phyloP scores from a whole-genome alignment of 2,888 invertebrate genomes.

The Drosophila buzzatii region DNA sequence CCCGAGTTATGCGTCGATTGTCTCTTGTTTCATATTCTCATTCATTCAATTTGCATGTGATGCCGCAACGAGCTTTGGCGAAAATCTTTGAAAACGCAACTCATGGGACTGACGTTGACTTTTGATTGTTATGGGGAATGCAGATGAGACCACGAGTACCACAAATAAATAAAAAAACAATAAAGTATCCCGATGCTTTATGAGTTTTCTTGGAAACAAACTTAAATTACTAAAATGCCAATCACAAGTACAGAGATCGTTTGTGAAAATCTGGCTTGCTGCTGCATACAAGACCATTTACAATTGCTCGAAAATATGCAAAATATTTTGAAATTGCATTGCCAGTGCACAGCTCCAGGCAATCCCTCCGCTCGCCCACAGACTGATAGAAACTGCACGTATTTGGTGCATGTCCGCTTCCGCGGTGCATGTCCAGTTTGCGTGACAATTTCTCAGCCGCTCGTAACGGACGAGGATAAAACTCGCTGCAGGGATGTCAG shows the following conservation, averaged over 20 bases:
- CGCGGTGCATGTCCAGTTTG: slow-evolving; percentile 46
- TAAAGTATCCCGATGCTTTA: neutral
- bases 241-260: slow-evolving; percentile 16
- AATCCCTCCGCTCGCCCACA: neutral
- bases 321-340: slow-evolving; percentile 68
- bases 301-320: slow-evolving; percentile 66
- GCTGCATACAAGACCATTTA: slow-evolving; percentile 36
- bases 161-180: neutral
- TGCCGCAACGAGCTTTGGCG: slow-evolving; percentile 42
- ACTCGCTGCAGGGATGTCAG: slow-evolving; percentile 28
- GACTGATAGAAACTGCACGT: slow-evolving; percentile 13
- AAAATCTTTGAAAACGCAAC: slow-evolving; percentile 39
- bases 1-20: slow-evolving; percentile 34
- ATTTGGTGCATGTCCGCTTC: slow-evolving; percentile 22
- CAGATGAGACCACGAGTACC: neutral
- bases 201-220: neutral
- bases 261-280: slow-evolving; percentile 18
- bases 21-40: slow-evolving; percentile 61
- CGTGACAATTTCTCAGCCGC: slow-evolving; percentile 45
- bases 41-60: slow-evolving; percentile 64
- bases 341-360: slow-evolving; percentile 34
- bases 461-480: neutral
- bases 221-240: slow-evolving; percentile 10
- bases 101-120: slow-evolving; percentile 62
- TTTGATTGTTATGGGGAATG: slow-evolving; percentile 45